Conservation (phyloP, 2,113 vertebrate genomes). For the Notarius lentiginosus region DNA sequence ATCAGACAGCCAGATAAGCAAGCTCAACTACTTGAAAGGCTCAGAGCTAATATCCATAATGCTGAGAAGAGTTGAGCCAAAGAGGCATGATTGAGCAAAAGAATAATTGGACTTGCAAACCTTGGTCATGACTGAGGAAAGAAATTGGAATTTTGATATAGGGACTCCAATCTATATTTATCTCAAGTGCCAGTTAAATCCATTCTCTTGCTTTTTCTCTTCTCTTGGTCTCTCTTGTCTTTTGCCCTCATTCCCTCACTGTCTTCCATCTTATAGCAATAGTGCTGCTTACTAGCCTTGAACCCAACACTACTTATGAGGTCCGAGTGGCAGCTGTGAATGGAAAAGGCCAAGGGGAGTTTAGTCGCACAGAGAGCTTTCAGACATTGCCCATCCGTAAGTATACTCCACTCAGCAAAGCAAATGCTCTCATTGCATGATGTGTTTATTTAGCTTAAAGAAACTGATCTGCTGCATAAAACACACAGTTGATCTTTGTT, state of each 20-base stretch:
- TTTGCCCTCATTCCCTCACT: conserved; percentile 11
- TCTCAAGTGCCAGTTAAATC: conserved; percentile 28
- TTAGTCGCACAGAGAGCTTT: conserved; percentile 91
- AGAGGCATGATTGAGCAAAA: conserved; percentile 40
- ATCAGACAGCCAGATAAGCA: conserved; percentile 50
- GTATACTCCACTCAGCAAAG: conserved; percentile 59
- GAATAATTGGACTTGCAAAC: conserved; percentile 37
- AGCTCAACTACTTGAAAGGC: conserved; percentile 36
- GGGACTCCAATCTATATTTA: conserved; percentile 25
- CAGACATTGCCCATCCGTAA: conserved; percentile 95
- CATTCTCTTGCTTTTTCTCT: conserved; percentile 22
- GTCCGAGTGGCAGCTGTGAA: conserved; percentile 94
- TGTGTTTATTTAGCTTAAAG: background rate
- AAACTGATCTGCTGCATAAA: background rate
- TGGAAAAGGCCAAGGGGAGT: conserved; percentile 96
- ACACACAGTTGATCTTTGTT: background rate
- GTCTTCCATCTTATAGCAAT: conserved; percentile 71
- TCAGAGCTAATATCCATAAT: conserved; percentile 45
- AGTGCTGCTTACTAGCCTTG: conserved; percentile 86
- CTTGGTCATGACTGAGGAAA: conserved; percentile 36
- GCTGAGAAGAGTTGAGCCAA: conserved; percentile 27
- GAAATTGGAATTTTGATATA: conserved; percentile 21
- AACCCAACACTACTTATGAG: conserved; percentile 97
- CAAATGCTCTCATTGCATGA: background rate
- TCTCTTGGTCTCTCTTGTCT: background rate